phyloP scores from a whole-genome alignment of 2,113 vertebrate genomes.

The Chionodraco myersi region DNA sequence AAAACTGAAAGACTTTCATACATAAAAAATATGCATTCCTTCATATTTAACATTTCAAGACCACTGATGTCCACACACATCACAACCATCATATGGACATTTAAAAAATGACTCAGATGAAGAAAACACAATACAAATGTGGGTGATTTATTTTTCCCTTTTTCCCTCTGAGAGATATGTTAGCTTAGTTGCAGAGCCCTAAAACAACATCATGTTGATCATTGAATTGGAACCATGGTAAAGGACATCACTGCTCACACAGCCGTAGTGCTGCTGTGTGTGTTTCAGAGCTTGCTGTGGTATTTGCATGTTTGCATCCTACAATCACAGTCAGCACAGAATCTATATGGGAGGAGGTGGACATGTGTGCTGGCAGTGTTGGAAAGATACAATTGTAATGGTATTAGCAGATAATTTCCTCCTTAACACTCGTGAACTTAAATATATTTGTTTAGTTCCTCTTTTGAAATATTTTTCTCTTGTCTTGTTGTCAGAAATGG shows the following conservation, averaged over 20 bases:
- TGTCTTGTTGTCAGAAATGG: neutral
- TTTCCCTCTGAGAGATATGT: conserved; percentile 41
- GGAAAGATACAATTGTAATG: conserved; percentile 56
- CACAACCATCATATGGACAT: conserved; percentile 41
- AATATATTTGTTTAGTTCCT: conserved; percentile 10
- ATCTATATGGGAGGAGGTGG: conserved; percentile 33
- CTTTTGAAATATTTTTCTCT: neutral
- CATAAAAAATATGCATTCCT: conserved; percentile 50
- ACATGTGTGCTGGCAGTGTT: conserved; percentile 76
- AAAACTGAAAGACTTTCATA: conserved; percentile 49
- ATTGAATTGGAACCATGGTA: conserved; percentile 21
- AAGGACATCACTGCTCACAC: conserved; percentile 40
- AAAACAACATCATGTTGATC: conserved; percentile 33
- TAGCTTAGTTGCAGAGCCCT: conserved; percentile 53
- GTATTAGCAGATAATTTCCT: conserved; percentile 19
- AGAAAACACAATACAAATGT: conserved; percentile 23
- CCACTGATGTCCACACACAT: conserved; percentile 51
- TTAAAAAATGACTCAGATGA: conserved; percentile 30
- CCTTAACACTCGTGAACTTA: conserved; percentile 20
- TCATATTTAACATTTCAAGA: conserved; percentile 44
- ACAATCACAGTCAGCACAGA: conserved; percentile 39
- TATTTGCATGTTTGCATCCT: conserved; percentile 45
- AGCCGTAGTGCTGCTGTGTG: conserved; percentile 49
- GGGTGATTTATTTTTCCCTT: neutral
- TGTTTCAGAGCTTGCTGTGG: conserved; percentile 29